phyloP scores from a whole-genome alignment of 2,113 vertebrate genomes.

The Gobius niger region DNA sequence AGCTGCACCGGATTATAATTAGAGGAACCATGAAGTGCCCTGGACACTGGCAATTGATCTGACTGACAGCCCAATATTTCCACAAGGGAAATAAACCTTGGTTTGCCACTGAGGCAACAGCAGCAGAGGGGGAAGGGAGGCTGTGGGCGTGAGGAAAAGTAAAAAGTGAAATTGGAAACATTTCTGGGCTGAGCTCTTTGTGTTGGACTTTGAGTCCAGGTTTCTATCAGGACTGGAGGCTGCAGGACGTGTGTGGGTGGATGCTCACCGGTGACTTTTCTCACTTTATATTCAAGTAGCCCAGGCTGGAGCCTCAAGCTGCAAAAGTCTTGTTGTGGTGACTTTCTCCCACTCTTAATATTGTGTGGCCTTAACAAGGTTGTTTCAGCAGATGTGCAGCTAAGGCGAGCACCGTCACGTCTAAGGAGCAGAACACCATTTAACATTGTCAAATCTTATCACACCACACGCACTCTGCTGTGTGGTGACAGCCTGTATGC shows the following conservation, averaged over 20 bases:
- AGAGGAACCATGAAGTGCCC: conserved; percentile 80
- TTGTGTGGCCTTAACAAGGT: conserved; percentile 49
- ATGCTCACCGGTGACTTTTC: conserved; percentile 23
- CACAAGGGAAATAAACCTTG: conserved; percentile 80
- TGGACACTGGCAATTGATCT: conserved; percentile 82
- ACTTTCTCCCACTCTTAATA: conserved; percentile 51
- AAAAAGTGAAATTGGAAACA: conserved; percentile 35
- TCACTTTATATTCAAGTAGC: conserved; percentile 46
- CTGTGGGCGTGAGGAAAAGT: conserved; percentile 31
- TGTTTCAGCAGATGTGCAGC: conserved; percentile 47
- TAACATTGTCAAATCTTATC: conserved; percentile 51
- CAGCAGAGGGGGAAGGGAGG: conserved; percentile 30
- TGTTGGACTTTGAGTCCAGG: conserved; percentile 27
- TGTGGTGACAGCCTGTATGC: conserved; percentile 53
- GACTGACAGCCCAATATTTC: conserved; percentile 82
- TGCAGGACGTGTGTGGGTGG: conserved; percentile 19
- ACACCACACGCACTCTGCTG: conserved; percentile 54
- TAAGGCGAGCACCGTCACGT: conserved; percentile 18
- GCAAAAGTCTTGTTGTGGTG: conserved; percentile 25
- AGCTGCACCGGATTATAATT: conserved; percentile 81
- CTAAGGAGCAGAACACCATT: conserved; percentile 38
- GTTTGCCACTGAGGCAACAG: conserved; percentile 57
- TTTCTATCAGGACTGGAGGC: conserved; percentile 30
- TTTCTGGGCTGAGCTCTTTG: conserved; percentile 24
- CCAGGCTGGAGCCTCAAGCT: conserved; percentile 46